Conservation (phyloP, 2,113 vertebrate species). For the Phodopus roborovskii region DNA sequence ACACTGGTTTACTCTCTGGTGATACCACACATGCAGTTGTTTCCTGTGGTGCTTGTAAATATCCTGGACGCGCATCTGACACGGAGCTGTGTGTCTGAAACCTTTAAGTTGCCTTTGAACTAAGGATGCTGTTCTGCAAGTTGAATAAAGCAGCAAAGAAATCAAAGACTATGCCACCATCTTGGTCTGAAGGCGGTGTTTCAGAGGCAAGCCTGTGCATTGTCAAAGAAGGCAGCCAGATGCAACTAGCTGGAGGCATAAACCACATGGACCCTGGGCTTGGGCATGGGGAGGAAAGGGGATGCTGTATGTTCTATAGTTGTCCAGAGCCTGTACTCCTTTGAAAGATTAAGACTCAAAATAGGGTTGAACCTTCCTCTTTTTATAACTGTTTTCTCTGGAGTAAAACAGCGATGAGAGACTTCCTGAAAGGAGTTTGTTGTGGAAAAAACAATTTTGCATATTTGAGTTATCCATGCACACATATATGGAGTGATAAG, state of each 20-base stretch:
- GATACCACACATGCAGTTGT: conserved; percentile 70
- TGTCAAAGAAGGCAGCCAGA: background rate
- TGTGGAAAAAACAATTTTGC: background rate
- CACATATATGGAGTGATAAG: background rate
- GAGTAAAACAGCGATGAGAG: background rate
- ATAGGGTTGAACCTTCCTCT: background rate
- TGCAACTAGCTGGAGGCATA: background rate
- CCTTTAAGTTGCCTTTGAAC: conserved; percentile 43
- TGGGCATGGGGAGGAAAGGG: background rate
- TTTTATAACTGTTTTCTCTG: background rate
- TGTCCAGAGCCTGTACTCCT: background rate
- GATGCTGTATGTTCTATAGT: background rate
- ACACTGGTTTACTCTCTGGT: conserved; percentile 12
- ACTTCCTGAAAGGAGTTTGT: conserved; percentile 21
- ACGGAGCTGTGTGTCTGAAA: conserved; percentile 29
- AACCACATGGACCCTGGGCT: background rate
- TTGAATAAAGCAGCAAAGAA: background rate
- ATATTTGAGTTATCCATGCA: background rate
- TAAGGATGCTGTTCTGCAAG: background rate
- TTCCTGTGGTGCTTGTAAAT: conserved; percentile 68
- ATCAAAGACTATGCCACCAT: conserved; percentile 12
- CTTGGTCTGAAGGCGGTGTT: background rate
- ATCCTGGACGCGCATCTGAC: background rate
- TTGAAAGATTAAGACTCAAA: conserved; percentile 26
- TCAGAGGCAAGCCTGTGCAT: background rate